These are phyloP conservation scores for Oceanites oceanicus DNA, from an alignment of 2,113 vertebrate genomes.

Conservation along the genomic window DNA sequence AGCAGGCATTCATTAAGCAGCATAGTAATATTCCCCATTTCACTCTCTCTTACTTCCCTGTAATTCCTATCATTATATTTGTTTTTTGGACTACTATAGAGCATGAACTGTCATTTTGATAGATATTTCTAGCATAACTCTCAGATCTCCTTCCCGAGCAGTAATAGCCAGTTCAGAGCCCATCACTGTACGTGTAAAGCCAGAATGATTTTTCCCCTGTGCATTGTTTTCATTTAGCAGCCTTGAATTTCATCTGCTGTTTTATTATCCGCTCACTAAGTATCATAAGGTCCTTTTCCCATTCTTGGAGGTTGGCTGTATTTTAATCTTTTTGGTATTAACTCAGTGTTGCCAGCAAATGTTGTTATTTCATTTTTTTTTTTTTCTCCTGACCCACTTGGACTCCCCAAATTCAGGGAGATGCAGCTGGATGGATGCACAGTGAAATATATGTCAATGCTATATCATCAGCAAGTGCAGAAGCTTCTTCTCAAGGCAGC, in stretches of 20 bases:
- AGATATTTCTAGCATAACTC: not conserved
- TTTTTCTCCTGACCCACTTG: not conserved
- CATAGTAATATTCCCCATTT: not conserved
- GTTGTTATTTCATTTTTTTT: not conserved
- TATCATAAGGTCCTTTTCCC: slow-evolving; percentile 8
- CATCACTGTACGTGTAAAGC: not conserved
- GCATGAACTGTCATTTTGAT: slow-evolving; percentile 21
- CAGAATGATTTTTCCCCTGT: slow-evolving; percentile 25
- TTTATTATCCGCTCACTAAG: slow-evolving; percentile 43
- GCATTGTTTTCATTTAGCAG: slow-evolving; percentile 56
- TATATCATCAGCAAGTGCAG: not conserved
- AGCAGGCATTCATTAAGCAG: not conserved
- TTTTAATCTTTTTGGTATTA: slow-evolving; percentile 35
- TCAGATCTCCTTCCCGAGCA: slow-evolving; percentile 8
- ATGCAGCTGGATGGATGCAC: not conserved
- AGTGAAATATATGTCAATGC: not conserved
- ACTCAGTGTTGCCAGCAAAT: not conserved
- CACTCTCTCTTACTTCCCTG: not conserved
- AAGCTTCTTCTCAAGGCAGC: not conserved
- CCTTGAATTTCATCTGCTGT: slow-evolving; percentile 28
- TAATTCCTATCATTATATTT: not conserved
- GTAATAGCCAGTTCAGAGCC: slow-evolving; percentile 10
- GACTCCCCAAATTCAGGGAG: not conserved
- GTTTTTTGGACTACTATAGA: not conserved
- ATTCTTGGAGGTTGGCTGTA: not conserved